Evolutionary conservation across 2,113 vertebrate genomes (phyloP).

Genomic region (Hippocampus comes): DNA sequence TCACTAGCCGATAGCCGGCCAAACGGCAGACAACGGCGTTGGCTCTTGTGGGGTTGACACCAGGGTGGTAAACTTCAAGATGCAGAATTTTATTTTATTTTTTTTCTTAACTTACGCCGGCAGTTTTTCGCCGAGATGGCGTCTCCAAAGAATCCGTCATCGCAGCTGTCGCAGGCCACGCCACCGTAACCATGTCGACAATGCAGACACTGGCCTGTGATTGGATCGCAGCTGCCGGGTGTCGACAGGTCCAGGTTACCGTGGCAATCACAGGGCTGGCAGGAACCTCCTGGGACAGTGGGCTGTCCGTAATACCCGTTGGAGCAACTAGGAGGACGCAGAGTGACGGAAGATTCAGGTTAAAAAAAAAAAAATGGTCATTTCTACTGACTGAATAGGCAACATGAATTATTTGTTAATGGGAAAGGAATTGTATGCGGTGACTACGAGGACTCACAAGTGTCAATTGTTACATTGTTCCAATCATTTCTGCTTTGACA

Average conservation of each 20-base stretch:
- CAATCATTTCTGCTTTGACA: constrained; percentile 6
- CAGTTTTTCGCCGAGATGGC: constrained; percentile 84
- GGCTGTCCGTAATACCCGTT: constrained; percentile 90
- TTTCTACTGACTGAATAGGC: not conserved
- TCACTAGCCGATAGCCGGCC: too few species aligned
- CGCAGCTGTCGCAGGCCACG: constrained; percentile 80
- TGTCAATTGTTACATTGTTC: constrained; percentile 1
- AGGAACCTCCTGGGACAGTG: constrained; percentile 79
- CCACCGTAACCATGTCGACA: constrained; percentile 88
- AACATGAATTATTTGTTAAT: not conserved
- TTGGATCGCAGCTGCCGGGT: constrained; percentile 86
- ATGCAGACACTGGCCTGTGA: constrained; percentile 87
- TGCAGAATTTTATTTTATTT: too few species aligned
- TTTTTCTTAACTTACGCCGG: constrained; percentile 80
- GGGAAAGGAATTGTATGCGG: not conserved
- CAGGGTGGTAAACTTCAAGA: too few species aligned
- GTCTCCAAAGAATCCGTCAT: constrained; percentile 89
- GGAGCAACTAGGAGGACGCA: constrained; percentile 78
- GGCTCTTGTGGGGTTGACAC: too few species aligned
- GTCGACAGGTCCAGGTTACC: constrained; percentile 87
- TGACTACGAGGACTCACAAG: constrained; percentile 1
- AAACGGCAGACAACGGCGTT: too few species aligned
- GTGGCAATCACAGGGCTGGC: constrained; percentile 87
- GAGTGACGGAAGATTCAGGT: constrained; percentile 2
- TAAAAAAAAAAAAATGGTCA: too few species aligned